Evolutionary conservation across 2,113 vertebrate genomes (phyloP), one percentile per base, ranked within the genome.

Genomic region (Sinocyclocheilus rhinocerous): DNA sequence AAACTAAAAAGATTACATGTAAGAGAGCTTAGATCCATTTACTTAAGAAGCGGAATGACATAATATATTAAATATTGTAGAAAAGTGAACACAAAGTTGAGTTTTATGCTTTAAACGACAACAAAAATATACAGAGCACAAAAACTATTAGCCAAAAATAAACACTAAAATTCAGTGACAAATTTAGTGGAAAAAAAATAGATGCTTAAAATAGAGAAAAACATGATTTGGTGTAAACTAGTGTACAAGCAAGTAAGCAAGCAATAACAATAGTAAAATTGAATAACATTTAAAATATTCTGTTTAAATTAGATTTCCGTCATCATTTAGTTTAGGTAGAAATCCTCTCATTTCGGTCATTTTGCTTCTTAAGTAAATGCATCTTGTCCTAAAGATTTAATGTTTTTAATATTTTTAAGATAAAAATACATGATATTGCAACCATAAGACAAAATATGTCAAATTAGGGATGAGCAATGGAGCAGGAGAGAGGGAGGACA

Each of bases 371-470:
- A 18, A 57, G 18, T 2, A 20, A 63, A 67, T 29, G 13, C 26
- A 67, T 69, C 15, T 36, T 70, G 67, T 36, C 18, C 3, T 2
- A 36, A 18, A 33, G 2, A 36, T 18, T 69, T 65, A 29, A 29
- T 6, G 26, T 65, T 57, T 57, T 59, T 9, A 57, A 59, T 59
- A 4, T 20, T 2, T 73, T 73, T 11, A 48, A 42, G 12, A 55
- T 36, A 83, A 39, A 36, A 39, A 67, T 20, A 16, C 13, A 26
- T 55, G 61, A 69, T 16, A 65, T 76, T 24, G 36, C 57, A 78
- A 48, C 79, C 18, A 61, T 57, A 52, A n/a, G 12, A 85, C 72
- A 85, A 39, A 79, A 69, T 86, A 29, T 36, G 26, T 69, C 61
- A n/a, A 61, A 61, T 22, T 0, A n/a, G 22, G 50, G 33, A 55